Evolutionary conservation across 2,797 vertebrate species (phyloP).

Genomic region (Agapornis canus): DNA sequence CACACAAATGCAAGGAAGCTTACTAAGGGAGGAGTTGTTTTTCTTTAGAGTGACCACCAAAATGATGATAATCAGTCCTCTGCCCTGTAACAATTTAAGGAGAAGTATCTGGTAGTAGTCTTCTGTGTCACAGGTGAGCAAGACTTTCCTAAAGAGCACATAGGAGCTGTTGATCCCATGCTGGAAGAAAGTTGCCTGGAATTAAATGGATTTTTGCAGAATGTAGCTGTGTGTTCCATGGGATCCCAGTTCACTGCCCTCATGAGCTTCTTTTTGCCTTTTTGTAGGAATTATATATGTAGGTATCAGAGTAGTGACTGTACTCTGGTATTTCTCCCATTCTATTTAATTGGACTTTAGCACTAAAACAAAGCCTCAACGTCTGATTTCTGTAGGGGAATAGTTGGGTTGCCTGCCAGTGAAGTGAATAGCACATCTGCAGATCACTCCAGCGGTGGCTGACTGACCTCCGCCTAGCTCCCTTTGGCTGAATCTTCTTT

Average conservation of each 20-base stretch:
- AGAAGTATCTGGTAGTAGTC: background rate
- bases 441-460: background rate
- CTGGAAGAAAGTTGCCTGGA: background rate
- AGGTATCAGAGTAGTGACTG: background rate
- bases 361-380: background rate
- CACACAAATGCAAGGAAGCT: background rate
- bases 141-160: background rate
- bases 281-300: background rate
- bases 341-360: background rate
- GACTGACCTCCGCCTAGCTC: background rate
- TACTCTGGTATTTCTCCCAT: background rate
- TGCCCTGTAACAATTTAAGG: background rate
- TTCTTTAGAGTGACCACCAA: background rate
- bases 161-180: background rate
- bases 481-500: background rate
- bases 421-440: background rate
- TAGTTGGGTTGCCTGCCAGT: background rate
- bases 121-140: background rate
- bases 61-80: background rate
- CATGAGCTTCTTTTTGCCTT: background rate
- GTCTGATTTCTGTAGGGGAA: background rate
- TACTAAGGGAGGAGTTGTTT: background rate
- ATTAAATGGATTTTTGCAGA: background rate
- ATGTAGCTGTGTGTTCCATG: background rate
- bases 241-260: background rate